Base-by-base conservation (phyloP, 2,113 vertebrate species). In the Sterna hirundo region DNA sequence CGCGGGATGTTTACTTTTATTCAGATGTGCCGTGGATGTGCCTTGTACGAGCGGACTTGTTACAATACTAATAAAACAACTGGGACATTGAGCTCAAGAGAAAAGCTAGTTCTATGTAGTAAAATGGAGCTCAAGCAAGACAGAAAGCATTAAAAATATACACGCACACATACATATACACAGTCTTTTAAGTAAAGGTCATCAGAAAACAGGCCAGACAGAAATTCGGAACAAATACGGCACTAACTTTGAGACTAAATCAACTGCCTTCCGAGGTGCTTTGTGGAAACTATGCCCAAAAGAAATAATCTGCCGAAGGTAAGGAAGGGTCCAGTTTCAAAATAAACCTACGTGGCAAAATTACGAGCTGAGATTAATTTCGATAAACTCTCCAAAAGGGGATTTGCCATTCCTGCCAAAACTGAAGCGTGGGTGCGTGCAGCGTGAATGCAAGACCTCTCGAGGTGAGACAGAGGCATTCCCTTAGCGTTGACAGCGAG, bases 1-100 rank as follows among this genome's bases (percentile, higher is more conserved):
- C 80, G 88, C 96, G 94, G 96, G 96, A 95, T 95, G 92, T 95
- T 96, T 96, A 81, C 93, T 96, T 90, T 69, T 47, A 30, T 61
- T 97, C 92, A 85, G 93, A 93, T 85, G 90, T 88, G 93, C 74
- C 2, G 74, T 57, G 81, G 81, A 94, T 87, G 91, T 69, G 94
- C 74, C 87, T 91, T 5, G 34, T 66, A 54, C 10, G 84, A 95
- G 89, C 84, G 72, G 84, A 17, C 82, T 90, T 58, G 66, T 52
- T 88, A 85, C 44, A 76, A 22, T 40, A 30, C 70, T 65, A 76
- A 93, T 87, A 44, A 69, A 87, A 95, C 90, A 85, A 94, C 74
- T 85, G 87, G 87, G 87, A 85, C 58, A 32, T 65, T 11, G 57
- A 36, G 46, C 75, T 93, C 21, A 14, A 61, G 65, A 72, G 70